Evolutionary conservation across 30 jellyfish, hydroid and myxozoan species (phyloP), one percentile per base, ranked within the genome.

Genomic region (Catostylus mosaicus): DNA sequence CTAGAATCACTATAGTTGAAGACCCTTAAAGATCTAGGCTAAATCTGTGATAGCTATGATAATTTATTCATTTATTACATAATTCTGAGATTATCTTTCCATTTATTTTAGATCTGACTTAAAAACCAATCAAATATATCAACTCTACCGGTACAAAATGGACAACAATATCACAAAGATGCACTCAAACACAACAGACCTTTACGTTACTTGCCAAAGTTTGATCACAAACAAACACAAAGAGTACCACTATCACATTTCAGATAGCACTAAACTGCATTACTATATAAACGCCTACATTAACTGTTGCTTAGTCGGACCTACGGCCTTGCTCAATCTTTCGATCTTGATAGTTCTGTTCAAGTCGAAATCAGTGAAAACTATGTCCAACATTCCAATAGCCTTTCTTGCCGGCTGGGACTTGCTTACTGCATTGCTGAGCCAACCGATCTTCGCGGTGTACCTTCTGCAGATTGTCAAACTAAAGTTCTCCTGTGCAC

Each of bases 331-430:
- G 23, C 83, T 80, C 27, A 80, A 80, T 43, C 47, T 67, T 16
- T 66, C 90, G 16, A 47, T 80, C 14, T 43, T 80, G 35, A 54
- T 67, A 29, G 84, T 57, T 56, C 30, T 80, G 65, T 12, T 65
- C 67, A 47, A 24, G 50, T 29, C 69, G 65, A 80, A 63, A 43
- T 76, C 56, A 20, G 40, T 46, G n/a, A 24, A 30, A 50, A 69
- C 77, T 26, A 37, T 67, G 24, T 80, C 90, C 23, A 80, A 80
- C 35, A 80, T 69, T 6, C 90, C 90, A 0, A 1, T 80, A 2
- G 59, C 68, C 5, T 80, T 80, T 30, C 84, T 80, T 8, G 90
- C 90, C 46, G 80, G 77, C 67, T 65, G 90, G 83, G 83, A 80
- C 31, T 36, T 80, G 77, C 59, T 80, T 24, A 52, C 57, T 5